These are phyloP conservation scores for Meandrina meandrites DNA, from an alignment of 92 coral and sea anemone species.

Conservation along the genomic window DNA sequence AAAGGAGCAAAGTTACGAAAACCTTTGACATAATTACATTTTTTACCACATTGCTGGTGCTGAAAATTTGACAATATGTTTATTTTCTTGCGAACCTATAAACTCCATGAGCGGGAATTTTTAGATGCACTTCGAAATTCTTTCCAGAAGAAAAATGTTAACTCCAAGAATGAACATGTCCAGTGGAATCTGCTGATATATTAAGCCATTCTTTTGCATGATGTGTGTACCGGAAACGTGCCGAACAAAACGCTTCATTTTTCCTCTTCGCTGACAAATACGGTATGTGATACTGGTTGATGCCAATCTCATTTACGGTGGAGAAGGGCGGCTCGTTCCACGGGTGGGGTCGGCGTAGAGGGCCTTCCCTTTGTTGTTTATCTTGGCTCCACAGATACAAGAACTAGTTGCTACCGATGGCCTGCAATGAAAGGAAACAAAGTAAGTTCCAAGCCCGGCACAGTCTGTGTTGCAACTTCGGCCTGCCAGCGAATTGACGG, in stretches of 20 bases:
- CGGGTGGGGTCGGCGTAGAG: background rate
- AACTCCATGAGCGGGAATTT: too few relatives aligned
- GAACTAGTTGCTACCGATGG: constrained; percentile 8
- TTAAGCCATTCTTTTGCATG: background rate
- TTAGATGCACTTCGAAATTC: background rate
- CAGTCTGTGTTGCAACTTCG: background rate
- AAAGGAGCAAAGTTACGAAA: background rate
- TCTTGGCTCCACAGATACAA: background rate
- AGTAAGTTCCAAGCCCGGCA: background rate
- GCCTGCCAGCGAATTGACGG: background rate
- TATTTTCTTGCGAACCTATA: background rate
- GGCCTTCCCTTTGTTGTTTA: background rate
- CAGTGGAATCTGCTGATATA: background rate
- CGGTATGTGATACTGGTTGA: background rate
- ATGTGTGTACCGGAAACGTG: background rate
- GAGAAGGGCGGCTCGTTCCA: background rate
- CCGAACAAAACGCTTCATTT: background rate
- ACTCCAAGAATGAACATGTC: background rate
- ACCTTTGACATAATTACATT: background rate
- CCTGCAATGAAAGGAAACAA: background rate
- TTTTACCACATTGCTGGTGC: background rate
- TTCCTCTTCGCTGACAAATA: background rate
- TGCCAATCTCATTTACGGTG: background rate
- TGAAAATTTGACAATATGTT: background rate
- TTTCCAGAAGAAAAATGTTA: background rate